phyloP scores from a whole-genome alignment of 2,888 invertebrate species.

The Busseola fusca region DNA sequence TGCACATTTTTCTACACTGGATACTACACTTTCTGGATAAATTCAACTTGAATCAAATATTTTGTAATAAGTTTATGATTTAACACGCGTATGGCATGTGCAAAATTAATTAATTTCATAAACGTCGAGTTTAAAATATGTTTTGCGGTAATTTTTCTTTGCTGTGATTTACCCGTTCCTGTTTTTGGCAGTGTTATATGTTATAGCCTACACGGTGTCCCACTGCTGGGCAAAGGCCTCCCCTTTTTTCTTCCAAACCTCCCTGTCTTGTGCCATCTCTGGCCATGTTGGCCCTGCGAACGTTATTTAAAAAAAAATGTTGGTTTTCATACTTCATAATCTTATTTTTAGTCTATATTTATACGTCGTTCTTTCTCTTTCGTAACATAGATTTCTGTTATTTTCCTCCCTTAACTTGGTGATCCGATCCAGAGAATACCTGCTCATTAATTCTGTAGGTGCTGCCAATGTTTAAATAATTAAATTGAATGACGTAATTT shows the following conservation, averaged over 20 bases:
- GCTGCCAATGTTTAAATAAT: constrained; percentile 4
- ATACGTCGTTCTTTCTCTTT: constrained; percentile 3
- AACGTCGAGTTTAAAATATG: background rate
- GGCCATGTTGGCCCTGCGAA: no score
- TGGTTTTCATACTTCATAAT: background rate
- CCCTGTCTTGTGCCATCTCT: no score
- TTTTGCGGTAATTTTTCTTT: background rate
- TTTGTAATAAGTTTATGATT: background rate
- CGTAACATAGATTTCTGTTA: no score
- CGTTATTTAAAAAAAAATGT: no score
- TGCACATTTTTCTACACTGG: no score
- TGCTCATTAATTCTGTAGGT: constrained; percentile 1
- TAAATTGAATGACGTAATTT: constrained; percentile 22
- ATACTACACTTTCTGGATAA: no score
- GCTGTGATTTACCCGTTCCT: background rate
- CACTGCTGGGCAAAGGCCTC: no score
- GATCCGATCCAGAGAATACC: background rate
- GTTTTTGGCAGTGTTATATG: no score
- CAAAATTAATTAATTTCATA: constrained; percentile 11
- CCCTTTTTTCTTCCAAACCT: no score
- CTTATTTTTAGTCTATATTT: background rate
- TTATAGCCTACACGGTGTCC: no score
- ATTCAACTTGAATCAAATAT: background rate
- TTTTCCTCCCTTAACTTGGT: background rate
- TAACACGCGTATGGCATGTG: background rate